Conservation (phyloP, 1,140 invertebrate species). For the Drosophila littoralis region DNA sequence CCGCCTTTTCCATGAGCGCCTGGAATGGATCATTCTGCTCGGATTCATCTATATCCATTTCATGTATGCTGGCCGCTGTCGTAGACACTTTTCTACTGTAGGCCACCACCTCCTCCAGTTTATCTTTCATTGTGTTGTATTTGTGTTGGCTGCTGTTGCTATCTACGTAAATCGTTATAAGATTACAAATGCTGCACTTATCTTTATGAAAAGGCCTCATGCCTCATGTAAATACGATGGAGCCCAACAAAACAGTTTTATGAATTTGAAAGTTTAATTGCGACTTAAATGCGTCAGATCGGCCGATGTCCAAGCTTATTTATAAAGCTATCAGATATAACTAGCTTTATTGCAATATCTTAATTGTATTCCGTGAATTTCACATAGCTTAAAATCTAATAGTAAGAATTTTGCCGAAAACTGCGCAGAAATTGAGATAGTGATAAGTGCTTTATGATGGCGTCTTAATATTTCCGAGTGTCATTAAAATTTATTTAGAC, state of each 20-base stretch:
- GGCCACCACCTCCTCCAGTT: conserved; percentile 43
- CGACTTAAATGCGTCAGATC: neutral
- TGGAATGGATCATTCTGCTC: conserved; percentile 85
- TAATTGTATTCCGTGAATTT: neutral
- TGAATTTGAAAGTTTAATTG: neutral
- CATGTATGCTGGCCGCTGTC: conserved; percentile 34
- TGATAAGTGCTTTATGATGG: conserved; percentile 14
- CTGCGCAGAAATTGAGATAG: neutral
- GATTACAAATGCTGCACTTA: conserved; percentile 32
- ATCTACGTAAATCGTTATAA: conserved; percentile 7
- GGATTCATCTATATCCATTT: conserved; percentile 72
- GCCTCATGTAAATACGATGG: conserved; percentile 6
- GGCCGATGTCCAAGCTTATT: neutral
- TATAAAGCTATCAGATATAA: neutral
- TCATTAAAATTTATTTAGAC: neutral
- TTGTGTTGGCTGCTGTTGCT: conserved; percentile 8
- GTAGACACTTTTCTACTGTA: conserved; percentile 57
- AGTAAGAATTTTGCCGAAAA: neutral
- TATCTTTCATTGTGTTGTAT: conserved; percentile 59
- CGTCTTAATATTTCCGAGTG: neutral
- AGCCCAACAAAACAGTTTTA: neutral
- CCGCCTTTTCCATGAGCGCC: conserved; percentile 85
- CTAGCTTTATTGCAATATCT: neutral
- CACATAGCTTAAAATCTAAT: too few species aligned
- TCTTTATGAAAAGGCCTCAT: conserved; percentile 56